These are phyloP conservation scores for Drosophila pectinifera DNA, from an alignment of 1,140 invertebrate genomes.

Conservation along the genomic window DNA sequence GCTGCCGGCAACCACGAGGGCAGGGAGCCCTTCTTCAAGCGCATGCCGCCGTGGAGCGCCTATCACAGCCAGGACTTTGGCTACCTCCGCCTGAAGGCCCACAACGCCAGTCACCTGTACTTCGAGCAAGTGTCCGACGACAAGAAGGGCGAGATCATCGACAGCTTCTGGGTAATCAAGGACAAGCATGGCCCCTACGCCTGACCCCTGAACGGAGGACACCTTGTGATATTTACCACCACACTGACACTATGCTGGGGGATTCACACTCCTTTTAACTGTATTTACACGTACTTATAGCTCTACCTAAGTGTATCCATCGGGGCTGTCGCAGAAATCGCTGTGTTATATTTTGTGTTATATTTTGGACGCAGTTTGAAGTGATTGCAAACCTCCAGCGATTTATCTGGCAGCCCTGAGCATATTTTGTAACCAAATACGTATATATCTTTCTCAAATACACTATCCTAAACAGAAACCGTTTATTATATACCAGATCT, in stretches of 20 bases:
- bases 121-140: constrained; percentile 96
- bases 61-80: constrained; percentile 91
- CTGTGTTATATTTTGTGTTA: neutral
- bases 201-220: constrained; percentile 1
- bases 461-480: too few relatives aligned
- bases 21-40: constrained; percentile 85
- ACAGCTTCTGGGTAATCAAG: constrained; percentile 91
- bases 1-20: constrained; percentile 93
- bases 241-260: neutral
- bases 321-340: neutral
- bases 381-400: neutral
- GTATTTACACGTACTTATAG: constrained; percentile 2
- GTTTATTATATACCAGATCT: too few relatives aligned
- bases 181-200: constrained; percentile 86
- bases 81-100: constrained; percentile 92
- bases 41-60: constrained; percentile 77
- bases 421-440: neutral
- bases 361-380: neutral
- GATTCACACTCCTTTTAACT: neutral
- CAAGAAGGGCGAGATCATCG: constrained; percentile 90
- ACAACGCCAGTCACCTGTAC: constrained; percentile 95
- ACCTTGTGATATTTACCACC: constrained; percentile 14
- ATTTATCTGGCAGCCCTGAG: neutral
- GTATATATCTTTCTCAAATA: too few relatives aligned
- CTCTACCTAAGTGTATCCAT: neutral